These are phyloP conservation scores for Archocentrus centrarchus DNA, from an alignment of 2,113 vertebrate species.

Conservation along the genomic window DNA sequence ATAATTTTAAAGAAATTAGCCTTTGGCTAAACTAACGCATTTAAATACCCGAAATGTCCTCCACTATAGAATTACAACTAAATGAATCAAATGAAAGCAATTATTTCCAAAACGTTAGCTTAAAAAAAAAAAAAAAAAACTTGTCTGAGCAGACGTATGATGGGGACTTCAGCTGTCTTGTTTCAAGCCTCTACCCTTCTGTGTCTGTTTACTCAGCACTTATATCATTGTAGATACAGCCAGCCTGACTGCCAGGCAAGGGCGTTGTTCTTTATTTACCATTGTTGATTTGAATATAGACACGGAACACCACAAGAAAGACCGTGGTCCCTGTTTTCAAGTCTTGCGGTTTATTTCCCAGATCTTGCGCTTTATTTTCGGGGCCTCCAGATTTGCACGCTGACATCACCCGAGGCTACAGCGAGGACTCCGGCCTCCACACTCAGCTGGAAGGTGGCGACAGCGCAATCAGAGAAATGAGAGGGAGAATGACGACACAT, in stretches of 20 bases:
- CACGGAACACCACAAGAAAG: background rate
- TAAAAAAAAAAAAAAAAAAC: background rate
- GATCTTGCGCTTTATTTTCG: conserved; percentile 72
- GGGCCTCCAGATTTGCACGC: conserved; percentile 87
- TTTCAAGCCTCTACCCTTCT: background rate
- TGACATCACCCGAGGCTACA: conserved; percentile 84
- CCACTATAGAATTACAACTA: background rate
- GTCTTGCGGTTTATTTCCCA: background rate
- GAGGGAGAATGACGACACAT: background rate
- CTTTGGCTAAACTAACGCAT: background rate
- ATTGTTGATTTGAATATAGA: background rate
- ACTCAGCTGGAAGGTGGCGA: conserved; percentile 80
- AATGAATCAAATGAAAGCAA: background rate
- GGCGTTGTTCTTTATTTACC: background rate
- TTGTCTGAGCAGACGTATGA: background rate
- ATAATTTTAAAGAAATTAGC: too few relatives aligned
- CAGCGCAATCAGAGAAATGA: background rate
- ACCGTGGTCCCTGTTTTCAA: background rate
- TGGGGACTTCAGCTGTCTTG: background rate
- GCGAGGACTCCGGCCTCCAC: conserved; percentile 87
- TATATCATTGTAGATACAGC: background rate
- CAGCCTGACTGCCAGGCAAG: background rate
- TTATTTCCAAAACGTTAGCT: background rate
- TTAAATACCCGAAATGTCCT: background rate
- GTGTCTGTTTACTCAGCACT: background rate